Evolutionary conservation across 2,888 invertebrate species (phyloP).

Genomic region (Folsomia candida): DNA sequence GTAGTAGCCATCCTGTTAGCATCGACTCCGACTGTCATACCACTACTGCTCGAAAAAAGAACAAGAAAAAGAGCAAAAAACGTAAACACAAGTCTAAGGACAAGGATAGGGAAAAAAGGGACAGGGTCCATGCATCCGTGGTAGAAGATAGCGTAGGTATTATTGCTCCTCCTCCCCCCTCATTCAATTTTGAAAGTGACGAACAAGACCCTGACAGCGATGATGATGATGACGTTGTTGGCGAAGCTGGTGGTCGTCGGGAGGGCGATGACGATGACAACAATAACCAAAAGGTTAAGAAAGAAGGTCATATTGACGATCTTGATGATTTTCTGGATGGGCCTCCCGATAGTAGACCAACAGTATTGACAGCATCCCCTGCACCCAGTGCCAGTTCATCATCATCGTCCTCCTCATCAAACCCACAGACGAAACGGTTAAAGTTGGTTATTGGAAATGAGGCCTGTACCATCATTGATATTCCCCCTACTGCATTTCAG

Average conservation of each 20-base stretch:
- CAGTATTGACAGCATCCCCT: not conserved
- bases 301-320: not conserved
- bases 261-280: not conserved
- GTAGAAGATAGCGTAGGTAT: not conserved
- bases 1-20: conserved; percentile 7
- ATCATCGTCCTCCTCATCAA: conserved; percentile 1
- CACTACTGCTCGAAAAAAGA: conserved; percentile 35
- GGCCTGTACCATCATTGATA: conserved; percentile 55
- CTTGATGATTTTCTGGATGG: not conserved
- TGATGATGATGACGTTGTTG: not conserved
- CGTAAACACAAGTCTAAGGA: conserved; percentile 38
- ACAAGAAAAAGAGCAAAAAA: conserved; percentile 45
- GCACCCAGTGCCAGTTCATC: not conserved
- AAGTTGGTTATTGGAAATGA: conserved; percentile 85
- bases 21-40: conserved; percentile 13
- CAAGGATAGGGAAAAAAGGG: conserved; percentile 53
- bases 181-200: conserved; percentile 14
- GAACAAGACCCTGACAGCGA: not conserved
- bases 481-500: conserved; percentile 36
- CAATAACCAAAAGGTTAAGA: not conserved
- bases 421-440: conserved; percentile 64
- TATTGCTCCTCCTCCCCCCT: no score
- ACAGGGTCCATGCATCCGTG: not conserved
- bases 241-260: conserved; percentile 1
- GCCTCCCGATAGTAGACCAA: no score